phyloP scores from a whole-genome alignment of 2,888 invertebrate genomes.

The Cryptus viduatorius region DNA sequence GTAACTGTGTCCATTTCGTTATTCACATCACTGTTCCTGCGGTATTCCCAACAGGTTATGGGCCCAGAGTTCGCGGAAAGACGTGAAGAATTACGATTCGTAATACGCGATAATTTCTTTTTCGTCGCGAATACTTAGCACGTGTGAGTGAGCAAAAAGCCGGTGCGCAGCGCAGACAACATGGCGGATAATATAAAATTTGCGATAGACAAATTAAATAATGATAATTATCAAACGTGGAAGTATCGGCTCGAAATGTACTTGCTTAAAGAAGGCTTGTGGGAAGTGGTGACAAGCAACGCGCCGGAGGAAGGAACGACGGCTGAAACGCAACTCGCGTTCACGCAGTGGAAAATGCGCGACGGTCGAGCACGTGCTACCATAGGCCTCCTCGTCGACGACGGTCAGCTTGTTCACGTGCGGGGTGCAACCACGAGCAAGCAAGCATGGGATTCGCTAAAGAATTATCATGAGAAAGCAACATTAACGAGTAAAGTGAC shows the following conservation, averaged over 20 bases:
- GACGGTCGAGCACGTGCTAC: constrained; percentile 68
- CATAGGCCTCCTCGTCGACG: constrained; percentile 62
- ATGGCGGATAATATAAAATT: no score
- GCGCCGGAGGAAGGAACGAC: constrained; percentile 23
- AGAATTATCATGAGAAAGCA: constrained; percentile 50
- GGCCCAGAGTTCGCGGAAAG: constrained; percentile 49
- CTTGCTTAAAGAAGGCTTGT: constrained; percentile 67
- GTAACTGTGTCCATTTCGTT: neutral
- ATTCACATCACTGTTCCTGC: neutral
- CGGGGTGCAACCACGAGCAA: constrained; percentile 38
- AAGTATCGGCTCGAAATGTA: constrained; percentile 67
- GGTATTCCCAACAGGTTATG: constrained; percentile 59
- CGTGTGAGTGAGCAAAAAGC: neutral
- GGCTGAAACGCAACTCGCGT: constrained; percentile 57
- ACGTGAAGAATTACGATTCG: constrained; percentile 2
- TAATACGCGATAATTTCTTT: neutral
- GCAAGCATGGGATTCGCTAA: constrained; percentile 53
- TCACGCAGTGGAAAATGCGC: constrained; percentile 63
- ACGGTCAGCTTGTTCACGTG: constrained; percentile 61
- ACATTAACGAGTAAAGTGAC: constrained; percentile 58
- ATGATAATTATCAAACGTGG: constrained; percentile 67
- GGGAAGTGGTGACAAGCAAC: constrained; percentile 59
- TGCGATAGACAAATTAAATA: constrained; percentile 68
- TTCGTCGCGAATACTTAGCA: constrained; percentile 3
- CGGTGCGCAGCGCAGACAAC: no score